Evolutionary conservation across 2,888 invertebrate species (phyloP), one percentile per base, ranked within the genome.

Genomic region (Fragum sueziense): DNA sequence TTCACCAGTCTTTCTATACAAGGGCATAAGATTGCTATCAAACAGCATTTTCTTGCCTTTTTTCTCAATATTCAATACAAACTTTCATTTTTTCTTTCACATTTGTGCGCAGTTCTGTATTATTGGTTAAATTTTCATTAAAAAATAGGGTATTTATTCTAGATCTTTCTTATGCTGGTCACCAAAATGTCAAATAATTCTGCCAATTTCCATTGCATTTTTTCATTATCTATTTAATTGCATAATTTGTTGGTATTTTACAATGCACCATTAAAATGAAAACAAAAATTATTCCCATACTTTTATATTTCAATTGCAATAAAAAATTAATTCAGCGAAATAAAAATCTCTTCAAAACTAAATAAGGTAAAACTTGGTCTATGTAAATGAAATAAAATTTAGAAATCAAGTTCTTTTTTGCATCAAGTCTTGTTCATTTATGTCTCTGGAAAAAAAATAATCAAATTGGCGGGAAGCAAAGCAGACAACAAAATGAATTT

Each of bases 401-500:
- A 41, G 25, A 57, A 57, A 57, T 57, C 25, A 25, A 57, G 9
- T 57, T 57, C 14, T 27, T 57, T 57, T 27, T 57, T 27, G 57
- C 57, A 57, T 57, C 25, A 27, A 25, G n/a, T 7, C 57, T 57
- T 57, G 33, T 61, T 61, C 29, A 61, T 61, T 61, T 61, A 31
- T 25, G 33, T 61, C 33, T 61, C 61, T 61, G 25, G 47, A 47
- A 61, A 33, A 59, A 61, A 22, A 61, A 29, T 61, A 61, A 61
- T 33, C 61, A 33, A 61, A 61, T 33, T 33, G 61, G 29, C 33
- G 61, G 61, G 61, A 61, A 27, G 61, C 33, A n/a, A 61, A 61
- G 31, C 61, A 61, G 61, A 61, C 61, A 6, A 33, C 33, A 61
- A 22, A 61, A 61, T 61, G 61, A 33, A 33, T 61, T 61, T 29